Evolutionary conservation across 2,888 invertebrate genomes (phyloP).

Genomic region (Agonopterix arenella): DNA sequence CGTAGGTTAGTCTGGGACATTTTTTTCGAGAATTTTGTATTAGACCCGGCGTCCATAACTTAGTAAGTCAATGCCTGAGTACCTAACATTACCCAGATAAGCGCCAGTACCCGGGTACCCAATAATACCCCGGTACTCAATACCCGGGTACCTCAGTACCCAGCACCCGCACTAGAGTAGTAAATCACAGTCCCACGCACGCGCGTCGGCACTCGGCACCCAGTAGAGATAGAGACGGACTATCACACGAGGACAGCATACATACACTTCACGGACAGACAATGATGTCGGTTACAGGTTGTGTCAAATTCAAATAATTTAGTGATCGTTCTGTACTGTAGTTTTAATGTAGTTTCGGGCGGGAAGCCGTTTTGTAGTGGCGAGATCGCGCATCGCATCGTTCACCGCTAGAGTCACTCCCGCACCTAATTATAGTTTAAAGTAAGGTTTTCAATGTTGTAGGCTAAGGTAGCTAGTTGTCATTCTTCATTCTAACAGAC

Average conservation of each 20-base stretch:
- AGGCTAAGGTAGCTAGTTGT: conserved; percentile 60
- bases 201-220: no score
- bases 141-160: no score
- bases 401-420: conserved; percentile 1
- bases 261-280: neutral
- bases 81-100: no score
- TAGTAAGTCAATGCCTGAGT: no score
- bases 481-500: conserved; percentile 38
- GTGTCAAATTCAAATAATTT: conserved; percentile 24
- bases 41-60: no score
- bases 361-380: neutral
- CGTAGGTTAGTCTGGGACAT: no score
- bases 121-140: no score
- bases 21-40: no score
- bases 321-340: conserved; percentile 19
- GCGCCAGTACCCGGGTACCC: no score
- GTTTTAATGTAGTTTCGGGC: neutral
- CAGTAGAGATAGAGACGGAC: neutral
- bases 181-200: no score
- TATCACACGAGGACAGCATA: neutral
- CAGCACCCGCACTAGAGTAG: no score
- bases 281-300: conserved; percentile 23
- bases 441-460: conserved; percentile 53
- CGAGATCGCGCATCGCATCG: neutral
- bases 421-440: conserved; percentile 13